phyloP scores from a whole-genome alignment of 2,888 invertebrate genomes.

The Adelphocoris suturalis region DNA sequence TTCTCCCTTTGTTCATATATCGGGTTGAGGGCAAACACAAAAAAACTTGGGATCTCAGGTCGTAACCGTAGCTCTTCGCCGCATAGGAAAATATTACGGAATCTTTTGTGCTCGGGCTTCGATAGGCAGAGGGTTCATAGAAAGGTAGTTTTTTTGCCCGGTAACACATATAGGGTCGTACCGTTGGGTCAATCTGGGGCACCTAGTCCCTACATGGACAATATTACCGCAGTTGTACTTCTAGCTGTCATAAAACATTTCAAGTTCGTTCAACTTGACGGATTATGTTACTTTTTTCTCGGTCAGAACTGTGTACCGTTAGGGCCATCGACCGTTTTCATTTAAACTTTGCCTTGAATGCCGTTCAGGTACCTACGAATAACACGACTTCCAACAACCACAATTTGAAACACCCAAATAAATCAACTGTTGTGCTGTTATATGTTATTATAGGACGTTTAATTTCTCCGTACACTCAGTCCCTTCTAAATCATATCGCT shows the following conservation, averaged over 20 bases:
- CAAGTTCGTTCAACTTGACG: slow-evolving; percentile 9
- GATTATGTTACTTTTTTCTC: slow-evolving; percentile 10
- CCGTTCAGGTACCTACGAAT: too few relatives aligned
- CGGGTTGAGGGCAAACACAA: neutral
- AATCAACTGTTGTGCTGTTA: too few relatives aligned
- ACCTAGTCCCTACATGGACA: neutral
- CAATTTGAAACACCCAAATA: too few relatives aligned
- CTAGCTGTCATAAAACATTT: slow-evolving; percentile 3
- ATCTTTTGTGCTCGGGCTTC: slow-evolving; percentile 14
- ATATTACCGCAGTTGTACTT: neutral
- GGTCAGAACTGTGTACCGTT: neutral
- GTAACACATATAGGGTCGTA: neutral
- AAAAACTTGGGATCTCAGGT: neutral
- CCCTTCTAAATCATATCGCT: too few relatives aligned
- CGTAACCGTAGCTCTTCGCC: neutral
- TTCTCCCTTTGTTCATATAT: neutral
- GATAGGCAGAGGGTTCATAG: neutral
- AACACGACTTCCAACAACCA: too few relatives aligned
- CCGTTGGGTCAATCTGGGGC: slow-evolving; percentile 37
- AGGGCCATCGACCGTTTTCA: slow-evolving; percentile 3
- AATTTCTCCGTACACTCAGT: too few relatives aligned
- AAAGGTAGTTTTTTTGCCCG: neutral
- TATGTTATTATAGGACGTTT: too few relatives aligned
- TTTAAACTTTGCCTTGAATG: neutral
- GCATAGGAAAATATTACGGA: slow-evolving; percentile 18